These are phyloP conservation scores for Chelidonichthys spinosus DNA, from an alignment of 2,797 vertebrate species.

Conservation along the genomic window DNA sequence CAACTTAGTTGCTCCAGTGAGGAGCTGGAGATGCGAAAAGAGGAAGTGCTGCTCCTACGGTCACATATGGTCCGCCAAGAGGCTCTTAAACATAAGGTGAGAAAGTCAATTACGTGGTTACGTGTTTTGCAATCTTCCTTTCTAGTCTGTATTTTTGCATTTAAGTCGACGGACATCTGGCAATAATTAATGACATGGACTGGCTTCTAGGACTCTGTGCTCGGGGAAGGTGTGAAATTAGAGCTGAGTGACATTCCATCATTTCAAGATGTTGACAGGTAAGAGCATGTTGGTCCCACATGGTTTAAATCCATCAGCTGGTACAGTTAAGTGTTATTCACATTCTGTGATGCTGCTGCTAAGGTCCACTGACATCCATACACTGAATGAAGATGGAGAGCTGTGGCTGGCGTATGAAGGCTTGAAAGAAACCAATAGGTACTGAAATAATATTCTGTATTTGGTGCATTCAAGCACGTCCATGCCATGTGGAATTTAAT, in stretches of 20 bases:
- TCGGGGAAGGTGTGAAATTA: conserved; percentile 72
- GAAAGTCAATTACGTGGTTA: background rate
- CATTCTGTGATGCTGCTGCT: conserved; percentile 14
- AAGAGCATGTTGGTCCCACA: background rate
- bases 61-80: conserved; percentile 96
- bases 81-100: conserved; percentile 91
- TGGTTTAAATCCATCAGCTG: conserved; percentile 4
- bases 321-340: background rate
- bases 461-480: background rate
- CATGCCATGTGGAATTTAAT: background rate
- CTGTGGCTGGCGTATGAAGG: conserved; percentile 95
- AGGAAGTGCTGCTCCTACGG: conserved; percentile 95
- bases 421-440: conserved; percentile 97
- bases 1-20: conserved; percentile 93
- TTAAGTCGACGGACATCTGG: background rate
- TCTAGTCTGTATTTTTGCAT: background rate
- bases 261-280: conserved; percentile 70
- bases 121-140: background rate
- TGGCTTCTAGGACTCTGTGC: conserved; percentile 63
- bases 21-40: conserved; percentile 95
- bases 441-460: conserved; percentile 24
- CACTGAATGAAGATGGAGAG: conserved; percentile 96
- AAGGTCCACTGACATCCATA: conserved; percentile 86
- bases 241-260: conserved; percentile 67
- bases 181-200: background rate